These are phyloP conservation scores for Ormyrus rosae DNA, from an alignment of 2,888 invertebrate species.

Conservation along the genomic window DNA sequence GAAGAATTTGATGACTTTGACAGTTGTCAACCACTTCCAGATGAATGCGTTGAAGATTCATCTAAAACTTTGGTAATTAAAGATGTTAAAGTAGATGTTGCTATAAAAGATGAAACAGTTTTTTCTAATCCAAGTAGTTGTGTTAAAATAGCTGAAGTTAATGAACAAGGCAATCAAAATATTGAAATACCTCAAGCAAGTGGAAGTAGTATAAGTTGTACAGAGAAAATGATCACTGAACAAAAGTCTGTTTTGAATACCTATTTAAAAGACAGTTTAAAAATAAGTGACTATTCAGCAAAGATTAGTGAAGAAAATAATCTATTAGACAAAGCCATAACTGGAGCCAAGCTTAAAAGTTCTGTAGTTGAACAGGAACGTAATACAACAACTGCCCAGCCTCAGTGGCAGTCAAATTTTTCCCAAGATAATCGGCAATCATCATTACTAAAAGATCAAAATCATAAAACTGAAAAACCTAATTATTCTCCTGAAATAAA, in stretches of 20 bases:
- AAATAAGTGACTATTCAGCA: conserved; percentile 18
- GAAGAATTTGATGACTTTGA: conserved; percentile 63
- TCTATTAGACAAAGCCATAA: conserved; percentile 19
- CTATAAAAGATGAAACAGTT: background rate
- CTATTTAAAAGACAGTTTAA: conserved; percentile 45
- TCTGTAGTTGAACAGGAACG: conserved; percentile 17
- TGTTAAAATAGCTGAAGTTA: background rate
- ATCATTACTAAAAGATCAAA: conserved; percentile 26
- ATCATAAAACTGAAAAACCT: conserved; percentile 6
- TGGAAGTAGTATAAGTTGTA: conserved; percentile 8
- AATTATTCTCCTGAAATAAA: conserved; percentile 49
- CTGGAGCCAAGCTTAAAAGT: conserved; percentile 37
- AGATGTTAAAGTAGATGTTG: conserved; percentile 15
- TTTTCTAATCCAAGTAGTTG: background rate
- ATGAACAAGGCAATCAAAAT: background rate
- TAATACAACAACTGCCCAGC: background rate
- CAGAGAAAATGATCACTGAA: conserved; percentile 1
- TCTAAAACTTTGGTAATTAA: too few species aligned
- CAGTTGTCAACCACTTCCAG: conserved; percentile 57
- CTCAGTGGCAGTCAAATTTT: conserved; percentile 40
- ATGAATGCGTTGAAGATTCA: conserved; percentile 19
- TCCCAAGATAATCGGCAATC: conserved; percentile 44
- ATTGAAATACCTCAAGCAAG: background rate
- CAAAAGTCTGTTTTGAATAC: conserved; percentile 33
- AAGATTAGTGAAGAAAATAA: conserved; percentile 29